Conservation (phyloP, 2,113 vertebrate genomes). For the Murina feae region DNA sequence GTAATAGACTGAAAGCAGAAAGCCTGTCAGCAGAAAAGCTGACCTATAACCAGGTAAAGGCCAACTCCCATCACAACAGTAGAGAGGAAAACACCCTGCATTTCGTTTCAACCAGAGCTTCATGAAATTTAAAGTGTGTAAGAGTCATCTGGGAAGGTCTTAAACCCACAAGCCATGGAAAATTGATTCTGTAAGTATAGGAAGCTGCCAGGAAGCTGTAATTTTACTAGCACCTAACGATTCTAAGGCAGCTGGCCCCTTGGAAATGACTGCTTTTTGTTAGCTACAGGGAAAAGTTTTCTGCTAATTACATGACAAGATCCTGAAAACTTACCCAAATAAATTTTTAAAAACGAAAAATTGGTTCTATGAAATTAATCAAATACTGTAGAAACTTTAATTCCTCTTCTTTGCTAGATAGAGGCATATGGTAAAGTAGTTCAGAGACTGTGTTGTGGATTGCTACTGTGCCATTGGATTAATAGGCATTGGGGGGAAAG, state of each 20-base stretch:
- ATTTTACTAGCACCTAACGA: background rate
- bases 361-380: background rate
- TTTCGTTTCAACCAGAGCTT: background rate
- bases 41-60: background rate
- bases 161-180: background rate
- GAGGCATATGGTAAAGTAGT: background rate
- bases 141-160: background rate
- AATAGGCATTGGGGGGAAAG: background rate
- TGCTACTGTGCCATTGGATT: background rate
- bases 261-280: background rate
- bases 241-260: background rate
- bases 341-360: background rate
- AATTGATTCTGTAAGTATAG: background rate
- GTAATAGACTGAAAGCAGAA: background rate
- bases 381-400: background rate
- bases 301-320: background rate
- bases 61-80: background rate
- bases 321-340: background rate
- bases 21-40: background rate
- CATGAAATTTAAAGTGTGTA: background rate
- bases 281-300: background rate
- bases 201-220: background rate
- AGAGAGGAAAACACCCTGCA: background rate
- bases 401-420: background rate
- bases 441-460: background rate